phyloP scores from a whole-genome alignment of 2,888 invertebrate species.

The Morpho achilles region DNA sequence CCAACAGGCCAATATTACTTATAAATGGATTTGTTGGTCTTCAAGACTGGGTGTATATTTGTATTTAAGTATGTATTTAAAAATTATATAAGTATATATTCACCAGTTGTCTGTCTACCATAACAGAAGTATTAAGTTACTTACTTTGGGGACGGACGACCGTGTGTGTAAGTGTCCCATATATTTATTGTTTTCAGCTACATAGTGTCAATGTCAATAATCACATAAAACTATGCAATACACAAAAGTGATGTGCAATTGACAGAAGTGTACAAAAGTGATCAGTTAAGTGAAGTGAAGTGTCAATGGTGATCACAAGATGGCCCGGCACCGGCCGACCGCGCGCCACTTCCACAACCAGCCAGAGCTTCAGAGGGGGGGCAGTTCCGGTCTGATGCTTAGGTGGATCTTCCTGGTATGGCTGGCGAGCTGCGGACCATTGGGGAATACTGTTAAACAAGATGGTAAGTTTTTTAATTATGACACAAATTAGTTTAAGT shows the following conservation, averaged over 20 bases:
- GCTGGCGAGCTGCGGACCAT: slow-evolving; percentile 65
- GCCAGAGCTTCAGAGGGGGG: slow-evolving; percentile 61
- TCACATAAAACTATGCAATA: background rate
- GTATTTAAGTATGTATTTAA: no score
- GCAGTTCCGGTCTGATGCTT: slow-evolving; percentile 59
- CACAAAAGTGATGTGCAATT: slow-evolving; percentile 15
- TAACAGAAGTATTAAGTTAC: no score
- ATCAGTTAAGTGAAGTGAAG: slow-evolving; percentile 21
- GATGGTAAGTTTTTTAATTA: slow-evolving; percentile 54
- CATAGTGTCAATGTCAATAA: background rate
- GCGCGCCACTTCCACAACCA: slow-evolving; percentile 72
- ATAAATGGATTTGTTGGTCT: no score
- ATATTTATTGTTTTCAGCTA: background rate
- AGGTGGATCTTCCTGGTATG: slow-evolving; percentile 67
- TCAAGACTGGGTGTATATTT: no score
- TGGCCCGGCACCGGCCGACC: slow-evolving; percentile 60
- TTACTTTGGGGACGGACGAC: no score
- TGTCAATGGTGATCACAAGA: slow-evolving; percentile 36
- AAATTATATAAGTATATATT: no score
- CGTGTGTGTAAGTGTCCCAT: no score
- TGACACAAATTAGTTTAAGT: no score
- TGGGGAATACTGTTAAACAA: slow-evolving; percentile 69
- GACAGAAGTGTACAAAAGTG: slow-evolving; percentile 11
- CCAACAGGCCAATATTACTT: no score
- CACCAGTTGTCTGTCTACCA: no score